Conservation (phyloP, 2,888 invertebrate species). For the Polia nebulosa region DNA sequence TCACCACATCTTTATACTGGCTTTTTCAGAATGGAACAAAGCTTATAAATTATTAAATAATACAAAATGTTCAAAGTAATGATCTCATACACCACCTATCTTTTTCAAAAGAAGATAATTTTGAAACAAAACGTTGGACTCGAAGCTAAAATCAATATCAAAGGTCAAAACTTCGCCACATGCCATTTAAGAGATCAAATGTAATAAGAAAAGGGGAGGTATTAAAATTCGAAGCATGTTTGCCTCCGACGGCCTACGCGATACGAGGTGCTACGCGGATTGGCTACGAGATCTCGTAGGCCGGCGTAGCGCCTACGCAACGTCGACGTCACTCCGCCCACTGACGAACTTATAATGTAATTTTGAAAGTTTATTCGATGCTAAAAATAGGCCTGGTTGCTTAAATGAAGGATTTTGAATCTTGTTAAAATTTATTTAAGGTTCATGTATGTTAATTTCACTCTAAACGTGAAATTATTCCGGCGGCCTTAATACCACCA, state of each 20-base stretch:
- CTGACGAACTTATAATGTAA: constrained; percentile 8
- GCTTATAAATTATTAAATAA: too few species aligned
- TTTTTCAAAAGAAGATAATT: too few species aligned
- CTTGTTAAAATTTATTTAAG: neutral
- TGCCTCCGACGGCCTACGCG: constrained; percentile 56
- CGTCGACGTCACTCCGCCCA: constrained; percentile 58
- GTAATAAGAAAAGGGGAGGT: constrained; percentile 48
- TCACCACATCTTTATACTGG: neutral
- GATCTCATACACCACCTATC: too few species aligned
- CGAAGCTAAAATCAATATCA: constrained; percentile 17
- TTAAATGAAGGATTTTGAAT: neutral
- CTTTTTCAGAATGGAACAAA: too few species aligned
- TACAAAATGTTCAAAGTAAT: too few species aligned
- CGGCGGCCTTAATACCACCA: too few species aligned
- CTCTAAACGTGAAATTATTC: too few species aligned
- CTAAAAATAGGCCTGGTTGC: constrained; percentile 31
- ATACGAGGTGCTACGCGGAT: constrained; percentile 57
- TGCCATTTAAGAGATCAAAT: constrained; percentile 9
- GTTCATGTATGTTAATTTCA: neutral
- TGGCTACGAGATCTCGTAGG: constrained; percentile 65
- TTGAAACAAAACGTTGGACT: neutral
- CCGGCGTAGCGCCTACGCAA: constrained; percentile 65
- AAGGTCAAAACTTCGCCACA: constrained; percentile 1
- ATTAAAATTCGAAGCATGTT: constrained; percentile 47
- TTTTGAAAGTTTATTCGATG: constrained; percentile 23